Evolutionary conservation across 2,797 vertebrate species (phyloP).

Genomic region (Triplophysa bombifrons): DNA sequence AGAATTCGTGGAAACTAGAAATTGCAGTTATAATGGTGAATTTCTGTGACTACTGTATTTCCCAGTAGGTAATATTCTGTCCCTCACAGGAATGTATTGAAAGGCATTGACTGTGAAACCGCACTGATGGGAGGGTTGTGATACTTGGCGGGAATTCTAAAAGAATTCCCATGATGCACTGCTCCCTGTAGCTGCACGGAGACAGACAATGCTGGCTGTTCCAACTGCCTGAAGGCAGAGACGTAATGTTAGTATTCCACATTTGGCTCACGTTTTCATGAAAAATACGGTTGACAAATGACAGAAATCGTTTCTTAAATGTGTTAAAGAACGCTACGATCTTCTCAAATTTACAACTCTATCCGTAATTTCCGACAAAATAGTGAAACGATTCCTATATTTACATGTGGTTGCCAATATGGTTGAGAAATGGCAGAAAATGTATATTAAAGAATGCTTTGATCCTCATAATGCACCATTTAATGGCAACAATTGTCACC

Average conservation of each 20-base stretch:
- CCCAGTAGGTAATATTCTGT: neutral
- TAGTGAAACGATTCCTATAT: neutral
- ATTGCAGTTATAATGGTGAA: too few species aligned
- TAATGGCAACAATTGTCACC: too few species aligned
- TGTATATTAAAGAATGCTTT: too few species aligned
- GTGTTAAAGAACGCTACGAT: neutral
- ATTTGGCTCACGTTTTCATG: neutral
- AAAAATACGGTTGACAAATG: neutral
- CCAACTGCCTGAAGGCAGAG: neutral
- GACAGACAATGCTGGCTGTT: constrained; percentile 36
- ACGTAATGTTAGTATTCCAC: neutral
- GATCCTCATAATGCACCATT: too few species aligned
- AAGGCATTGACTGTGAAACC: constrained; percentile 59
- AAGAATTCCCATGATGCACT: constrained; percentile 38
- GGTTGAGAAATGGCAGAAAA: too few species aligned
- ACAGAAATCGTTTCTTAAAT: neutral
- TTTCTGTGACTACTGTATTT: neutral
- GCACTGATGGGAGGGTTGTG: constrained; percentile 45
- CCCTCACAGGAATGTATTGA: constrained; percentile 50
- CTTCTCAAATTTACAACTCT: neutral
- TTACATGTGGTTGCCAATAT: too few species aligned
- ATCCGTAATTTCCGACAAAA: neutral
- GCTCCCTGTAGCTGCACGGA: constrained; percentile 19
- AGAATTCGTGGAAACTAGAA: too few species aligned
- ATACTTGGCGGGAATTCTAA: constrained; percentile 56